Conservation (phyloP, 2,888 invertebrate species). For the Sympetrum striolatum region DNA sequence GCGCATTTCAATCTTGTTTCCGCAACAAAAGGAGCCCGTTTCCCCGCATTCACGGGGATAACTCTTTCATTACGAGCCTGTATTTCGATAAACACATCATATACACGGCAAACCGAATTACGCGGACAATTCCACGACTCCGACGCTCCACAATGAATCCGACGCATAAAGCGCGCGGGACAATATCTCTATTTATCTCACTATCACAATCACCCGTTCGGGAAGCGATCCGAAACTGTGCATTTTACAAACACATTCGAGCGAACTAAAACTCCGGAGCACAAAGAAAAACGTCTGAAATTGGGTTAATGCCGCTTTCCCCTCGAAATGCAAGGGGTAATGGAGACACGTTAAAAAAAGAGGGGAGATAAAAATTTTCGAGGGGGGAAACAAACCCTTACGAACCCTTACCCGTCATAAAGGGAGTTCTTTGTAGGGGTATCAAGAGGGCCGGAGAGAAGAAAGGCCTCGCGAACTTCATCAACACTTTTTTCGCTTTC, state of each 20-base stretch:
- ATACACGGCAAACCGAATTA: neutral
- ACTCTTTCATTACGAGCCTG: neutral
- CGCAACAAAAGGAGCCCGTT: too few relatives aligned
- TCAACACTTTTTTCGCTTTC: neutral
- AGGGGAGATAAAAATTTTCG: too few relatives aligned
- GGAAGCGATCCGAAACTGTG: neutral
- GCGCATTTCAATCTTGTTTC: too few relatives aligned
- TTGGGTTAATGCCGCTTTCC: neutral
- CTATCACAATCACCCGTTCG: neutral
- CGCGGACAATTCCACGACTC: neutral
- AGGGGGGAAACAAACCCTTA: too few relatives aligned
- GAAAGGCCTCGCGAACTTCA: neutral
- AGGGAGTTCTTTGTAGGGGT: too few relatives aligned
- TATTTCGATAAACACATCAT: neutral
- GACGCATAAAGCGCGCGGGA: neutral
- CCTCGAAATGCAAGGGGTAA: neutral
- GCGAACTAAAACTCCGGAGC: neutral
- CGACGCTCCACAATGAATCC: neutral
- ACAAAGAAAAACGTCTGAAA: neutral
- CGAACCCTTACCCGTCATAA: too few relatives aligned
- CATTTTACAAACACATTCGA: neutral
- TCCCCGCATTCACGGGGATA: neutral
- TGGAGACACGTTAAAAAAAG: neutral
- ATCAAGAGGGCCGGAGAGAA: neutral
- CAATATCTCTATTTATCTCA: neutral